Base-by-base conservation (phyloP, 2,113 vertebrate genomes). In the Gnathonemus longibarbis region DNA sequence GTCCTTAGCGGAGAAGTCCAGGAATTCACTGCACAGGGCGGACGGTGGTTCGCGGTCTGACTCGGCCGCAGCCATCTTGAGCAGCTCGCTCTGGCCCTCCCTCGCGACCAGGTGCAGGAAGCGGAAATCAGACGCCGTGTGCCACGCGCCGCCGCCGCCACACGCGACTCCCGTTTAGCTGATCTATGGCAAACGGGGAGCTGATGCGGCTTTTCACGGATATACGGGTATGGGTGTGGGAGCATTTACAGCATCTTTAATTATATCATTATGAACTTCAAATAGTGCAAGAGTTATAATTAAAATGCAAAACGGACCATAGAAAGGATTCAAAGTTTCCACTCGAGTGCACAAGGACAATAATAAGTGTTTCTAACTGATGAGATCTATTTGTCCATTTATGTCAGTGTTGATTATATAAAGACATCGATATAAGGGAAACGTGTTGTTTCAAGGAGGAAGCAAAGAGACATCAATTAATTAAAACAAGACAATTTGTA, bases 11-110 rank as follows among this genome's bases (percentile, higher is more conserved):
- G 96, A 96, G 91, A 96, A 96, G 89, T 93, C 89, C 53, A 96
- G 91, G 83, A 96, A 96, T 87, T 96, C 95, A 0, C 93, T 90
- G 48, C 95, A 91, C 1, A 94, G 90, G 88, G 92, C 91, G n/a
- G 93, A 94, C 90, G 93, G 46, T 52, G 89, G 74, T 45, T 95
- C 94, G 77, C 92, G 93, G 74, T 95, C 95, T 1, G 92, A 86
- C 86, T 95, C 92, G 84, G 94, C 93, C 91, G 94, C 94, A 94
- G 95, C 95, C 95, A 96, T 96, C 94, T 96, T 96, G 90, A 85
- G 88, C 91, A 88, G 89, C 92, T 90, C 89, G 88, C 42, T 35
- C 31, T 80, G 74, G 74, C 74, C 74, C 74, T 80, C 74, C 74
- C 74, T 80, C 24, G 48, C 45, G 66, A 89, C 42, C 46, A 89